Evolutionary conservation across 2,888 invertebrate genomes (phyloP).

Genomic region (Drosophila limbata): DNA sequence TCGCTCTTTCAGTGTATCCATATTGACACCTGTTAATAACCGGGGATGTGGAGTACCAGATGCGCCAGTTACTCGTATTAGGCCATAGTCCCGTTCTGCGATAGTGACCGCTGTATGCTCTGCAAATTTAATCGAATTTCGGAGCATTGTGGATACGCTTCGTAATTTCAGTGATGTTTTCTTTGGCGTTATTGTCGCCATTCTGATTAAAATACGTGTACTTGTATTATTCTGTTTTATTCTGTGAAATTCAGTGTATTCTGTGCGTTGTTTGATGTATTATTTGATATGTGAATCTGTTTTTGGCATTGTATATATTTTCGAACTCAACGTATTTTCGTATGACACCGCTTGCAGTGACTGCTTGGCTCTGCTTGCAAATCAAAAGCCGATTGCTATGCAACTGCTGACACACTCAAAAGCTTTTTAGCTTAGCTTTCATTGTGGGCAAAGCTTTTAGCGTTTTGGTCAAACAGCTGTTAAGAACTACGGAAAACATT

Average conservation of each 20-base stretch:
- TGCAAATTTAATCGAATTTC: neutral
- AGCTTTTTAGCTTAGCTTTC: constrained; percentile 22
- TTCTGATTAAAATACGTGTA: neutral
- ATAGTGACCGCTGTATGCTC: neutral
- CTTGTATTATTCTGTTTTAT: neutral
- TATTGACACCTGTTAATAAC: constrained; percentile 26
- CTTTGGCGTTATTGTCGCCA: neutral
- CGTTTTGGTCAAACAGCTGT: constrained; percentile 68
- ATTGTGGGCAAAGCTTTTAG: constrained; percentile 13
- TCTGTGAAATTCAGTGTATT: neutral
- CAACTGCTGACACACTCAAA: neutral
- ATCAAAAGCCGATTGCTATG: constrained; percentile 13
- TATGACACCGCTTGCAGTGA: constrained; percentile 15
- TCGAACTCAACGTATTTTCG: neutral
- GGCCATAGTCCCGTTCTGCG: constrained; percentile 50
- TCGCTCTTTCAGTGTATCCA: constrained; percentile 27
- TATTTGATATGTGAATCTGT: neutral
- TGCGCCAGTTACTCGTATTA: constrained; percentile 28
- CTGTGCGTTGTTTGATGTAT: neutral
- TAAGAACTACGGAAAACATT: constrained; percentile 61
- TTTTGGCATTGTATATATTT: neutral
- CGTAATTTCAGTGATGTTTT: neutral
- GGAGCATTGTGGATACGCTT: neutral
- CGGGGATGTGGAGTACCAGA: constrained; percentile 56
- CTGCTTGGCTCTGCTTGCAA: constrained; percentile 2